phyloP scores from a whole-genome alignment of 2,113 vertebrate genomes.

The Phoxinus phoxinus region DNA sequence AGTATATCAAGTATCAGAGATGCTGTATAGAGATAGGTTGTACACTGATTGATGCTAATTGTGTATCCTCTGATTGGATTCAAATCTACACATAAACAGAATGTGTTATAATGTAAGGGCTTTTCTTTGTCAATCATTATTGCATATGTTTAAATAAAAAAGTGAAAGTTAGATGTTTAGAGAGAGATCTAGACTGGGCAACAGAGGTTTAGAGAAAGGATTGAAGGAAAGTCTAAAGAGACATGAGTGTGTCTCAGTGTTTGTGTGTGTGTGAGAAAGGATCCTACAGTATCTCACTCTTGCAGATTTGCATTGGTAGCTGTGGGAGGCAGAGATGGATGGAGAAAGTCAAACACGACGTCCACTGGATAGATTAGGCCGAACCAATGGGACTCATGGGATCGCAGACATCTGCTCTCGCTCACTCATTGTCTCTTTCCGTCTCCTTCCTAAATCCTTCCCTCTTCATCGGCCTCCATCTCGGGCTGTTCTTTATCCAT shows the following conservation, averaged over 20 bases:
- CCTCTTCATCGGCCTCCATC: conserved; percentile 5
- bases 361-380: conserved; percentile 59
- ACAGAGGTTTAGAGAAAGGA: conserved; percentile 3
- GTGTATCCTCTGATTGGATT: conserved; percentile 8
- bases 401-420: conserved; percentile 53
- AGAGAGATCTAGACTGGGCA: neutral
- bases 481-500: neutral
- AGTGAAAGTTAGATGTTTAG: neutral
- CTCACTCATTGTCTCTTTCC: conserved; percentile 22
- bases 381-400: conserved; percentile 43
- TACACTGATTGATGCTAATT: conserved; percentile 8
- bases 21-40: neutral
- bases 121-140: neutral
- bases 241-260: neutral
- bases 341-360: conserved; percentile 39
- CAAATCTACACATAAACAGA: conserved; percentile 17
- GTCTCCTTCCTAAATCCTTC: conserved; percentile 9
- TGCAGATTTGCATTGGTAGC: conserved; percentile 53
- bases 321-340: conserved; percentile 39
- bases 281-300: conserved; percentile 51
- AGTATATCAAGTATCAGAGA: neutral
- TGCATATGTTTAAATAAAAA: neutral
- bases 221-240: neutral
- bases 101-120: conserved; percentile 18
- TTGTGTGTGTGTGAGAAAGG: conserved; percentile 30